Percentiles rank a stretch among this genome's conserved stretches.
These are phyloP conservation scores for Leucoraja ocellata DNA, from an alignment of 2,797 vertebrate species.

Conservation along the genomic window DNA sequence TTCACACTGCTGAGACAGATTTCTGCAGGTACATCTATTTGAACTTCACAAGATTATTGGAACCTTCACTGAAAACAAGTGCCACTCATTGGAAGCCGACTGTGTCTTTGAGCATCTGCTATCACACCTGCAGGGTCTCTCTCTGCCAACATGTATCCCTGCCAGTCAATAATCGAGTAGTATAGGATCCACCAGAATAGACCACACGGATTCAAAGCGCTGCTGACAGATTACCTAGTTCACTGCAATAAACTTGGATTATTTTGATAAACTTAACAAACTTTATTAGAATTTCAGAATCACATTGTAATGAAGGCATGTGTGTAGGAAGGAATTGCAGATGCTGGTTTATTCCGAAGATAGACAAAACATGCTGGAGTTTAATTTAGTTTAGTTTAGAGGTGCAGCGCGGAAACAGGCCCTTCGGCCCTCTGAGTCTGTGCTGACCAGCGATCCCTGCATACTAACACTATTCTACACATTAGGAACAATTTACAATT, in stretches of 20 bases:
- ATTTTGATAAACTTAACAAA: neutral
- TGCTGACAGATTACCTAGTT: neutral
- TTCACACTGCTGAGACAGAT: neutral
- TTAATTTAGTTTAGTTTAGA: too few relatives aligned
- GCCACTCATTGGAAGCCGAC: slow-evolving; percentile 5
- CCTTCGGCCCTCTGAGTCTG: too few relatives aligned
- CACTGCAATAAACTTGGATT: neutral
- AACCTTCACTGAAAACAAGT: slow-evolving; percentile 10
- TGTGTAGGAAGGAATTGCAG: too few relatives aligned
- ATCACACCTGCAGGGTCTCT: neutral
- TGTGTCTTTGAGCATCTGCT: slow-evolving; percentile 23
- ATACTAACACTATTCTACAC: too few relatives aligned
- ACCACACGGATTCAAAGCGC: neutral
- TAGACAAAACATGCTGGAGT: too few relatives aligned
- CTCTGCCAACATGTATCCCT: slow-evolving; percentile 6
- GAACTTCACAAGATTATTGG: slow-evolving; percentile 22
- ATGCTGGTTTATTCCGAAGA: too few relatives aligned
- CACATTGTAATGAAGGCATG: too few relatives aligned
- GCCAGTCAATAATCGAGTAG: neutral
- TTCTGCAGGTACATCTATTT: slow-evolving; percentile 14
- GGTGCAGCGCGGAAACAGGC: too few relatives aligned
- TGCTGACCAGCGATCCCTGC: too few relatives aligned
- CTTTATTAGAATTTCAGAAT: neutral
- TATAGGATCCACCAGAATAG: too few relatives aligned
- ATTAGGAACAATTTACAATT: too few relatives aligned